A percentile compares a stretch with the other conserved stretches of the same genome.
Evolutionary conservation across 2,888 invertebrate species (phyloP).

Genomic region (Dasypolia templi): DNA sequence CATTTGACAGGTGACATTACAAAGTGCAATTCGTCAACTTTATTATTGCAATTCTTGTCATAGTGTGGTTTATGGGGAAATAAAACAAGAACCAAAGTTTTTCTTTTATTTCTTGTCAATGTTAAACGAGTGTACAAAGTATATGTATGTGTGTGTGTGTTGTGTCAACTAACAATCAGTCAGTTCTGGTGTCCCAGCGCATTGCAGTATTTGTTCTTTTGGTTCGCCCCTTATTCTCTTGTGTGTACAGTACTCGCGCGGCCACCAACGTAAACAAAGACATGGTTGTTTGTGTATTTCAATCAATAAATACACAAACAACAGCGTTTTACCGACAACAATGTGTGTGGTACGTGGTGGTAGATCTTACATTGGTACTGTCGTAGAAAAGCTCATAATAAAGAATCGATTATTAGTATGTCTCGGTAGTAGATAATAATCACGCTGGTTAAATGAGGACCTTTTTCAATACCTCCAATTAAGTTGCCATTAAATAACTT

Average conservation of each 20-base stretch:
- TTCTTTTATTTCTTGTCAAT: neutral
- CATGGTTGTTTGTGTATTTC: conserved; percentile 21
- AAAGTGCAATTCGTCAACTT: neutral
- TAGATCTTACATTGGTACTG: neutral
- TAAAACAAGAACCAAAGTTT: too few relatives aligned
- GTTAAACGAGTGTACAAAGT: neutral
- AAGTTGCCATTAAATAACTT: neutral
- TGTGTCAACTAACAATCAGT: conserved; percentile 36
- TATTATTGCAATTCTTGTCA: neutral
- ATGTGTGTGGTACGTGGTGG: neutral
- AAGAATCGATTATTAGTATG: neutral
- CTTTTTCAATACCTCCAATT: neutral
- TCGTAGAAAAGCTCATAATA: neutral
- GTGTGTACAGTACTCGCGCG: neutral
- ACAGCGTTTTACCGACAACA: neutral
- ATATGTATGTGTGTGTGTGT: conserved; percentile 1
- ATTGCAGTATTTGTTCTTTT: conserved; percentile 9
- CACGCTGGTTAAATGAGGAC: neutral
- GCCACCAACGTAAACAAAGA: conserved; percentile 34
- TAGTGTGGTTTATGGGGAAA: too few relatives aligned
- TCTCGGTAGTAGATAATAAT: neutral
- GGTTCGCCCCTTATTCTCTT: neutral
- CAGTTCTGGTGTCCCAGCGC: conserved; percentile 1
- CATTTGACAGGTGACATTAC: too few relatives aligned
- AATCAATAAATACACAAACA: conserved; percentile 12